phyloP scores from a whole-genome alignment of 2,113 vertebrate genomes.

The Leucopsar rothschildi region DNA sequence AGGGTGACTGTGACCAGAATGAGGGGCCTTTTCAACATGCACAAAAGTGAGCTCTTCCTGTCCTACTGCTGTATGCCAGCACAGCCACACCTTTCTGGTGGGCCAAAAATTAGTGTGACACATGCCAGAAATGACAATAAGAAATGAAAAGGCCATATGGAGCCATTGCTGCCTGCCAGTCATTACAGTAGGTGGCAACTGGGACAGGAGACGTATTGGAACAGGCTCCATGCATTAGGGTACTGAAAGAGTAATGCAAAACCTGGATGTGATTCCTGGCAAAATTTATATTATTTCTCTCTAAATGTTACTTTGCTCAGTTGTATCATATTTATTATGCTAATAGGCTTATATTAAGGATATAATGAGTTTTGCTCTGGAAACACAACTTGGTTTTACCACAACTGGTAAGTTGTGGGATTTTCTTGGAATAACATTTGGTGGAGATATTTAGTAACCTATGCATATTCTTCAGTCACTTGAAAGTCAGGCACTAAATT shows the following conservation, averaged over 20 bases:
- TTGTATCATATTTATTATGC: neutral
- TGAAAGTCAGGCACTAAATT: neutral
- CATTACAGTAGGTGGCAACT: slow-evolving; percentile 41
- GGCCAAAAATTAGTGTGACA: slow-evolving; percentile 1
- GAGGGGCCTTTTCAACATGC: neutral
- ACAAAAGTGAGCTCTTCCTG: neutral
- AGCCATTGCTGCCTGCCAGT: slow-evolving; percentile 43
- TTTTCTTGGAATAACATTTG: neutral
- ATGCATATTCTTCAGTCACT: neutral
- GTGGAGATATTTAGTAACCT: neutral
- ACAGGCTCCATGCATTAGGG: neutral
- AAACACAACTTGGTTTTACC: neutral
- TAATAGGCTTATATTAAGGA: neutral
- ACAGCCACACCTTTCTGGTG: slow-evolving; percentile 40
- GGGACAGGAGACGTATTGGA: slow-evolving; percentile 9
- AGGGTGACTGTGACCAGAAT: neutral
- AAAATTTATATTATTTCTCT: neutral
- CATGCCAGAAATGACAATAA: slow-evolving; percentile 45
- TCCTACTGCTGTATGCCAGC: neutral
- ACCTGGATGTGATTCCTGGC: neutral
- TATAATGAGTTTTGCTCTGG: neutral
- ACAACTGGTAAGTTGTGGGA: neutral
- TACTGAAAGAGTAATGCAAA: neutral
- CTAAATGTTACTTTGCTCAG: neutral
- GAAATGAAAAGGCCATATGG: slow-evolving; percentile 56